phyloP scores from a whole-genome alignment of 2,888 invertebrate genomes.

The Heteropelma amictum region DNA sequence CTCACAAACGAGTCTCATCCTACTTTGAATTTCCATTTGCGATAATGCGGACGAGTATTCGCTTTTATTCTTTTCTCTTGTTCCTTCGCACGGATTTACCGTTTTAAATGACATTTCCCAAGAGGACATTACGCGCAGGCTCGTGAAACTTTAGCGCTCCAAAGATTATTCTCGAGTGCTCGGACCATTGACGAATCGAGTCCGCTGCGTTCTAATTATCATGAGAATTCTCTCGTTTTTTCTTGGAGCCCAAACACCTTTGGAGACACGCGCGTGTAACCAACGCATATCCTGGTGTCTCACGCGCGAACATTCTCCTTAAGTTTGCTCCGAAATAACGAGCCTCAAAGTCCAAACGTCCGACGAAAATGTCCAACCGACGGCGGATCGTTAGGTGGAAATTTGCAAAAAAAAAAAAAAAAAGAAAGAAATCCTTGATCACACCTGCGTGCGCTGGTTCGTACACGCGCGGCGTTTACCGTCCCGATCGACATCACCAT shows the following conservation, averaged over 20 bases:
- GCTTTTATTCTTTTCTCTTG: not conserved
- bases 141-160: no score
- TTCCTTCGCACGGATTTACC: not conserved
- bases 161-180: constrained; percentile 4
- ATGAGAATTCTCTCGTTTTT: constrained; percentile 11
- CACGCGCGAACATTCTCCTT: no score
- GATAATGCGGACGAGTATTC: not conserved
- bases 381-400: not conserved
- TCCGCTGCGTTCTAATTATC: constrained; percentile 10
- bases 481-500: constrained; percentile 8
- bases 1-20: constrained; percentile 45
- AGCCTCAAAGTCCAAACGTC: not conserved
- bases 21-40: no score
- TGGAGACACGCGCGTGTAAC: not conserved
- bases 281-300: no score
- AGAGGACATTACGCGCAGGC: no score
- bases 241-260: not conserved
- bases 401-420: no score
- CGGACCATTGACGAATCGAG: constrained; percentile 12
- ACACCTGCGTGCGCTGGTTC: constrained; percentile 11
- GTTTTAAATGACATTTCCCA: not conserved
- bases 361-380: not conserved
- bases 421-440: constrained; percentile 33
- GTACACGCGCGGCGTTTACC: not conserved
- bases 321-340: no score